Percentiles rank a stretch among this genome's conserved stretches.
Conservation (phyloP, 2,888 invertebrate species). For the Villa cingulata region DNA sequence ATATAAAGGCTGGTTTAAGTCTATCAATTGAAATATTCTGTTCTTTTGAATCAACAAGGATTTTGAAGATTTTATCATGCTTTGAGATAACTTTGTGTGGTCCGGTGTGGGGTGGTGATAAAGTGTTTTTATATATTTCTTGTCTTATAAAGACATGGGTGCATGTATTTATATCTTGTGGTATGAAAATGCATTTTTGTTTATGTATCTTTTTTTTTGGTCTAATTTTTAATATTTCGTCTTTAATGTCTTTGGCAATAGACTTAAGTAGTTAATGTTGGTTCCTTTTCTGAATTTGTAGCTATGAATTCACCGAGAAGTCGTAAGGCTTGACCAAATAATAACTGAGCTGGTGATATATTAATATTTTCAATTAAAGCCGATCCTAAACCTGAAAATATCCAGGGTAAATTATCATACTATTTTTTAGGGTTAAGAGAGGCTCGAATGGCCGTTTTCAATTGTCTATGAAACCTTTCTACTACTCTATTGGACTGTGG, state of each 20-base stretch:
- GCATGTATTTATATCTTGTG: neutral
- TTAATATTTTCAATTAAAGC: neutral
- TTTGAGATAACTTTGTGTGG: conserved; percentile 13
- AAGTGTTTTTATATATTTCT: conserved; percentile 4
- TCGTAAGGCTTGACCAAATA: neutral
- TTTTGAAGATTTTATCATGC: conserved; percentile 11
- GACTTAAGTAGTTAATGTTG: neutral
- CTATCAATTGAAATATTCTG: conserved; percentile 14
- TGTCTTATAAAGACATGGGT: conserved; percentile 4
- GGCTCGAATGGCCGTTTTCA: too few species aligned
- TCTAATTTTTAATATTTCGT: conserved; percentile 1
- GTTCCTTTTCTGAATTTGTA: neutral
- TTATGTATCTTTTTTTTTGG: neutral
- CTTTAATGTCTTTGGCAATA: neutral
- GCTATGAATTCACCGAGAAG: neutral
- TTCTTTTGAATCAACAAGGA: conserved; percentile 11
- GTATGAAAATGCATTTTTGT: conserved; percentile 2
- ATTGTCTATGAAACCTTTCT: neutral
- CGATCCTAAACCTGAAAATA: neutral
- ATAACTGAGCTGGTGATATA: neutral
- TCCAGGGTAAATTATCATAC: neutral
- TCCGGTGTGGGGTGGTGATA: conserved; percentile 16
- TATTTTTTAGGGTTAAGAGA: neutral
- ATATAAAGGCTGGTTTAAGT: conserved; percentile 15
- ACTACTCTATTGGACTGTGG: neutral